phyloP scores from a whole-genome alignment of 2,113 vertebrate species.

The Uria aalge region DNA sequence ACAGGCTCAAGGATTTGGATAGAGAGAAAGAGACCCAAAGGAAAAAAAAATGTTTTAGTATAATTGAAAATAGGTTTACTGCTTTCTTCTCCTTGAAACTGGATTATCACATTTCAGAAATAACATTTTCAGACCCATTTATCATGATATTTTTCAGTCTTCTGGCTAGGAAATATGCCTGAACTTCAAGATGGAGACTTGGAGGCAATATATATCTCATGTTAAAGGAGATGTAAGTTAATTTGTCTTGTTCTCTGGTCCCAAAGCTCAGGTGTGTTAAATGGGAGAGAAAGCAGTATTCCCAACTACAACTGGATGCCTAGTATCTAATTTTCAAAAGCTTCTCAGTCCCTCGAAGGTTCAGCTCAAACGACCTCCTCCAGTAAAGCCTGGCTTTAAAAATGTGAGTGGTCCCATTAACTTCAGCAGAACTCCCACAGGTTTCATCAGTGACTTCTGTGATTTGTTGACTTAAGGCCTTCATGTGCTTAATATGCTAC shows the following conservation, averaged over 20 bases:
- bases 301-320: background rate
- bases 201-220: background rate
- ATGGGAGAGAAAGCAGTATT: background rate
- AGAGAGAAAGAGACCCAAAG: background rate
- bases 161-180: background rate
- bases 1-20: constrained; percentile 19
- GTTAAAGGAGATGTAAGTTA: background rate
- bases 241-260: background rate
- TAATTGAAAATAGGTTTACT: constrained; percentile 11
- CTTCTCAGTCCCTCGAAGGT: background rate
- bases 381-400: background rate
- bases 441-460: background rate
- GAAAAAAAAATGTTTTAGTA: background rate
- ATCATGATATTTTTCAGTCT: background rate
- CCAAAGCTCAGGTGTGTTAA: background rate
- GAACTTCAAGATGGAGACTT: background rate
- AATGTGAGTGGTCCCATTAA: background rate
- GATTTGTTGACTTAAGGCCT: background rate
- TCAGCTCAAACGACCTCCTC: background rate
- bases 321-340: background rate
- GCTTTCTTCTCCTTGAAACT: constrained; percentile 17
- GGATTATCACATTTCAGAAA: background rate
- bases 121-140: background rate
- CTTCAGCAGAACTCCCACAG: background rate
- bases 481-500: background rate